Evolutionary conservation across 2,888 invertebrate species (phyloP).

Genomic region (Alcis repandata): DNA sequence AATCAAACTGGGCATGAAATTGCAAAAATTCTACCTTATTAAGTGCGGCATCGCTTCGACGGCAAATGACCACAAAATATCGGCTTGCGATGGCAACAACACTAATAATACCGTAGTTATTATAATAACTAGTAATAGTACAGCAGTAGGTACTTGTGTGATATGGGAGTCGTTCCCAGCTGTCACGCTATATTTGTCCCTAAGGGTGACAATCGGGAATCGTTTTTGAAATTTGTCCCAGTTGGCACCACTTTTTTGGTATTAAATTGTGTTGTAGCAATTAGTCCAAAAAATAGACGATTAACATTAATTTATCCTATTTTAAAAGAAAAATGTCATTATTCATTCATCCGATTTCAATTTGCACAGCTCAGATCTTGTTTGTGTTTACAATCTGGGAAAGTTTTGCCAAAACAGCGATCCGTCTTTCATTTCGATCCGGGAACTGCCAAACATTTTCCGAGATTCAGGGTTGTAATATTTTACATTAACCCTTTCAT

Average conservation of each 20-base stretch:
- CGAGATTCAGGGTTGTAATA: not conserved
- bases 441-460: slow-evolving; percentile 22
- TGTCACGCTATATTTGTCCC: no score
- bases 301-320: no score
- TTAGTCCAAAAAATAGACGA: no score
- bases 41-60: slow-evolving; percentile 51
- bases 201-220: no score
- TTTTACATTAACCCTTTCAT: not conserved
- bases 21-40: slow-evolving; percentile 55
- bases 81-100: slow-evolving; percentile 62
- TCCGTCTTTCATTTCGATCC: slow-evolving; percentile 26
- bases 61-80: slow-evolving; percentile 70
- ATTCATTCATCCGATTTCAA: slow-evolving; percentile 26
- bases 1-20: slow-evolving; percentile 36
- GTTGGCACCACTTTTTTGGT: not conserved
- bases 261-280: not conserved
- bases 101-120: slow-evolving; percentile 53
- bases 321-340: slow-evolving; percentile 4
- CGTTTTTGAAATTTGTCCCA: no score
- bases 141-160: no score
- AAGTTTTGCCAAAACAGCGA: slow-evolving; percentile 31
- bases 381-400: slow-evolving; percentile 32
- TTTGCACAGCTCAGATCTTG: slow-evolving; percentile 26
- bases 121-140: slow-evolving; percentile 28
- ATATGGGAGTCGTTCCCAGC: no score